These are phyloP conservation scores for Catotricha subobsoleta DNA, from an alignment of 2,888 invertebrate species.

Conservation along the genomic window DNA sequence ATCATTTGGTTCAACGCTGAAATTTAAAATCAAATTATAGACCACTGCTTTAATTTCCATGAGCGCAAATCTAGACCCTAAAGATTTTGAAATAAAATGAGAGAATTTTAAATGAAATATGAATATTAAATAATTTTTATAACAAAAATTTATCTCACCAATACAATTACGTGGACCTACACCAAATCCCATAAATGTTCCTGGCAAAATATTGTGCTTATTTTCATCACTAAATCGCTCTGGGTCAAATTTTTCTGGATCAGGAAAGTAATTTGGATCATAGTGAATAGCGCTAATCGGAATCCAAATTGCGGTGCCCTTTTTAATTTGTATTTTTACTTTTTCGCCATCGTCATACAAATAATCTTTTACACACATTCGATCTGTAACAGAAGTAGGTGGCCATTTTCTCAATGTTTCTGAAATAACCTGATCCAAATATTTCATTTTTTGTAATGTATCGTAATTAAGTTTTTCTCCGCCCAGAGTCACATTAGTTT, in stretches of 20 bases:
- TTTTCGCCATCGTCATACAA: slow-evolving; percentile 21
- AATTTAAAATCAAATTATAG: slow-evolving; percentile 8
- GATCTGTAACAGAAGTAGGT: slow-evolving; percentile 27
- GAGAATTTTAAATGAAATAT: too few relatives aligned
- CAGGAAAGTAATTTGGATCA: slow-evolving; percentile 34
- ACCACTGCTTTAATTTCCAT: slow-evolving; percentile 10
- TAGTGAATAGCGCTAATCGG: slow-evolving; percentile 32
- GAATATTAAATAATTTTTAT: too few relatives aligned
- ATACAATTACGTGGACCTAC: slow-evolving; percentile 43
- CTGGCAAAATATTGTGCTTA: slow-evolving; percentile 31
- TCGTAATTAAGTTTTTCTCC: slow-evolving; percentile 33
- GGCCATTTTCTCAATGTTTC: slow-evolving; percentile 35
- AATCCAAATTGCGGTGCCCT: slow-evolving; percentile 20
- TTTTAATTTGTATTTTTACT: slow-evolving; percentile 15
- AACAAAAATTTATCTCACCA: too few relatives aligned
- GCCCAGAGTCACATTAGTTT: slow-evolving; percentile 21
- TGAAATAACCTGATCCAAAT: slow-evolving; percentile 42
- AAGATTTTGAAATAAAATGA: too few relatives aligned
- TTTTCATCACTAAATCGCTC: slow-evolving; percentile 39
- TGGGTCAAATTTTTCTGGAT: slow-evolving; percentile 39
- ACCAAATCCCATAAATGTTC: slow-evolving; percentile 37
- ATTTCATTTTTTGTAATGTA: slow-evolving; percentile 35
- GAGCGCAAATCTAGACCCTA: slow-evolving; percentile 10
- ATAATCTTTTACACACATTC: slow-evolving; percentile 34
- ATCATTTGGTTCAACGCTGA: slow-evolving; percentile 5